Base-by-base conservation (phyloP, 2,113 vertebrate genomes). In the Emydura subglobosa region DNA sequence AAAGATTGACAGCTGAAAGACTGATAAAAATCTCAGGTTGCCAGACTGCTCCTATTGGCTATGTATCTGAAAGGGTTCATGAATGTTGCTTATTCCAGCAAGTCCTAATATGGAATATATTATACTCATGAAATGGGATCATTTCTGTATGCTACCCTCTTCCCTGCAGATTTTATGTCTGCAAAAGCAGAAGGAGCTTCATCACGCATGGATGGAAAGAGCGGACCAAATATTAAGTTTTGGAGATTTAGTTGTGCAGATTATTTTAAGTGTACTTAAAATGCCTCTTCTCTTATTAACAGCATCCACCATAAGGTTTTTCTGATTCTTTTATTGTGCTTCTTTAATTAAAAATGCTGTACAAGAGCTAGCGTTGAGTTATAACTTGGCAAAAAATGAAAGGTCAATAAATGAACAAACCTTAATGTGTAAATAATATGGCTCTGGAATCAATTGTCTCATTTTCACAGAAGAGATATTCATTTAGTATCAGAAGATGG, bases 371-470 rank as follows among this genome's bases (percentile, higher is more conserved):
- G 92, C 92, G 97, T 96, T 7, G 94, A 97, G 91, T 94, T 91
- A 94, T 27, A 53, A 53, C 51, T 53, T 53, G 16, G 16, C 51
- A 53, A 94, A 95, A 94, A 97, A 97, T 91, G 91, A 97, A 97
- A 97, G 97, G 96, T 97, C 97, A 97, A 97, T 97, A 96, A 82
- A 92, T 27, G 97, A 98, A 97, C 96, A 97, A 98, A 96, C 96
- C 79, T 94, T 96, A 95, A 98, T 97, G 98, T 98, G 96, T 96
- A 98, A 98, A 97, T 98, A 98, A 97, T 96, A 96, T 34, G 86
- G 95, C 91, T 97, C 96, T 97, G 95, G 96, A 98, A 97, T 97
- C 97, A 98, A 98, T 98, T 98, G 98, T 97, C 94, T 96, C 87
- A 95, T 98, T 98, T 98, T 98, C 96, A 93, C 92, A 97, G 95